Evolutionary conservation across 2,797 vertebrate species (phyloP), one percentile per base, ranked within the genome.

Genomic region (Aphelocoma californica): DNA sequence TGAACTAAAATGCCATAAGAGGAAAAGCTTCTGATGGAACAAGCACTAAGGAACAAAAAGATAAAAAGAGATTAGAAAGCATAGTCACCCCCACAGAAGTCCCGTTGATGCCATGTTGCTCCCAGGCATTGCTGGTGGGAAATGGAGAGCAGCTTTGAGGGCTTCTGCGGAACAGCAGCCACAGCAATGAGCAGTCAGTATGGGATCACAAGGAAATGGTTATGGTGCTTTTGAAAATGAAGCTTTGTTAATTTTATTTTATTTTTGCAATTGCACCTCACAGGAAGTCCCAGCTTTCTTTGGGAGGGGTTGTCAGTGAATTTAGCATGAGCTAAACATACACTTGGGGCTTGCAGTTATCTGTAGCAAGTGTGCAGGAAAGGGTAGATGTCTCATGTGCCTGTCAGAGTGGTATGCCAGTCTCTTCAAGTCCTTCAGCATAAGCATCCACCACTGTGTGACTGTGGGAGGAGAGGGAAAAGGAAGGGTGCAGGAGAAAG

Each of bases 301-400:
- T 42, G 36, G 29, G 31, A 84, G 50, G 50, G 16, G 3, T 7
- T 81, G 23, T 15, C 32, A 65, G 28, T 40, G 36, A 81, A 47
- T 70, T 69, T 66, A 88, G 40, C 7, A 10, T 17, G 32, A 57
- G 10, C 48, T 67, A 29, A 89, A 45, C 4, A 0, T 26, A 23
- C 6, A 8, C 5, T 28, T 67, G 23, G 40, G 31, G 47, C 69
- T 86, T 81, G 29, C 54, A 69, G 69, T 38, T 42, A 38, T 56
- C 20, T 74, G 34, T 42, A 42, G 10, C 14, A 57, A 53, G 57
- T 15, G 40, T 42, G 18, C 48, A 78, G 85, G 28, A 29, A 54
- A 72, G 54, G 51, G 34, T 2, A 3, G 31, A 7, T 19, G 10
- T 28, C 47, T 29, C 58, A 40, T 0, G 0, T 58, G 28, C 44